Base-by-base conservation (phyloP, 2,888 invertebrate genomes). In the Mesorhabditis spiculigera region DNA sequence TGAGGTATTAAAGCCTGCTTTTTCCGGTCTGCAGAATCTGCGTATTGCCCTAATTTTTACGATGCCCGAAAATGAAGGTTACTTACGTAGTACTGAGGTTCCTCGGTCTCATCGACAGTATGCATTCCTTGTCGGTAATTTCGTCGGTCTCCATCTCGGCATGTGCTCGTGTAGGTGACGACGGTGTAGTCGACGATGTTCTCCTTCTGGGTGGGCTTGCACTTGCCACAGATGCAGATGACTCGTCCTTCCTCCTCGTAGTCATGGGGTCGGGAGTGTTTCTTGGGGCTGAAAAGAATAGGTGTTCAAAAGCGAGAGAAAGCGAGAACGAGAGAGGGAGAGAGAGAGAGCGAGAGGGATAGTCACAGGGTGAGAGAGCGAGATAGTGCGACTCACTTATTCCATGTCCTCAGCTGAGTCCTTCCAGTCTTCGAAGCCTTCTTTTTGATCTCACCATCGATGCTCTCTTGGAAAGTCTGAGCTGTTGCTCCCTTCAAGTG, bases 361-460 rank as follows among this genome's bases (percentile, higher is more conserved):
- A 28, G 28, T 28, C 28, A 28, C 28, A 28, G 28, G 28, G 28
- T 28, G 28, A 28, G 28, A 28, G 28, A 28, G 28, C 28, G 28
- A 28, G 28, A 28, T 28, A 28, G 28, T 28, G 28, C 28, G 28
- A 50, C 58, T 50, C 58, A 50, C 58, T 50, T 50, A n/a, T 50
- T 50, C 58, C 58, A 50, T n/a, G 58, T 50, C 58, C 58, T 50
- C 58, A 50, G n/a, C n/a, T 50, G 58, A 50, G 58, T n/a, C 10
- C 58, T 10, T 10, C 58, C 58, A n/a, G 58, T 50, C n/a, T n/a
- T 10, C 10, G 58, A 10, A 10, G n/a, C n/a, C 58, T 50, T 50
- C n/a, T 50, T 50, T 3, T 10, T 50, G 10, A 50, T 50, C n/a
- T 50, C 58, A 10, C 58, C 58, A n/a, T 50, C 58, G 10, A n/a